Evolutionary conservation across 2,113 vertebrate genomes (phyloP).

Genomic region (Malaclemys terrapin): DNA sequence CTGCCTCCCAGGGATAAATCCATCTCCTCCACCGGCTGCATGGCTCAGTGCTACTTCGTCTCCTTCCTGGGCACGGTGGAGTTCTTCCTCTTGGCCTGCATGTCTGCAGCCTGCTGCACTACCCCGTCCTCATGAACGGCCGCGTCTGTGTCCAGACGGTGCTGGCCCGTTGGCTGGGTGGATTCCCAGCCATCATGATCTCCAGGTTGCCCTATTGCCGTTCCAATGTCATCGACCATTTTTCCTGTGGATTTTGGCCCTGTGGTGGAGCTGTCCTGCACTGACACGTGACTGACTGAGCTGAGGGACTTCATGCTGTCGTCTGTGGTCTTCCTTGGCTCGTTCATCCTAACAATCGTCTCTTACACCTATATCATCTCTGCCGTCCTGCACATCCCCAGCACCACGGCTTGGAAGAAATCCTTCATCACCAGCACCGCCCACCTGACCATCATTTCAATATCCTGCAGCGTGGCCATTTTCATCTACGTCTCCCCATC

Average conservation of each 20-base stretch:
- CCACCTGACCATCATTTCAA: constrained; percentile 31
- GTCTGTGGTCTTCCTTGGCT: constrained; percentile 37
- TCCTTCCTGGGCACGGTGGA: constrained; percentile 14
- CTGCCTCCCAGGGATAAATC: constrained; percentile 19
- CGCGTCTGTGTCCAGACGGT: constrained; percentile 47
- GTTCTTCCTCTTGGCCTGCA: background rate
- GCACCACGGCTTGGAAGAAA: background rate
- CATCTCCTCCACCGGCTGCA: constrained; percentile 3
- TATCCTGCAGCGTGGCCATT: background rate
- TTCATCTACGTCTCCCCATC: constrained; percentile 38
- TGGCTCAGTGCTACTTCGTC: background rate
- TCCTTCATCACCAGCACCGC: constrained; percentile 52
- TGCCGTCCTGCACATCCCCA: constrained; percentile 42
- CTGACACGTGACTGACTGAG: constrained; percentile 41
- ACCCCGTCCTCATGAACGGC: constrained; percentile 51
- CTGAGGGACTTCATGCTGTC: constrained; percentile 47
- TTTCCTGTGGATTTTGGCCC: constrained; percentile 67
- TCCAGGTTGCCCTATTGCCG: constrained; percentile 55
- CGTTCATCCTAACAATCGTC: background rate
- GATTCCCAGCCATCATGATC: constrained; percentile 30
- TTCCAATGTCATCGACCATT: constrained; percentile 65
- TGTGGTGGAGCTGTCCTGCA: constrained; percentile 60
- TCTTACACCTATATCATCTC: constrained; percentile 54
- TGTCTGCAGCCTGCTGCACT: constrained; percentile 62
- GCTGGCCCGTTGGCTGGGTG: constrained; percentile 53